These are phyloP conservation scores for Cyclophora punctaria DNA, from an alignment of 2,888 invertebrate species.

Conservation along the genomic window DNA sequence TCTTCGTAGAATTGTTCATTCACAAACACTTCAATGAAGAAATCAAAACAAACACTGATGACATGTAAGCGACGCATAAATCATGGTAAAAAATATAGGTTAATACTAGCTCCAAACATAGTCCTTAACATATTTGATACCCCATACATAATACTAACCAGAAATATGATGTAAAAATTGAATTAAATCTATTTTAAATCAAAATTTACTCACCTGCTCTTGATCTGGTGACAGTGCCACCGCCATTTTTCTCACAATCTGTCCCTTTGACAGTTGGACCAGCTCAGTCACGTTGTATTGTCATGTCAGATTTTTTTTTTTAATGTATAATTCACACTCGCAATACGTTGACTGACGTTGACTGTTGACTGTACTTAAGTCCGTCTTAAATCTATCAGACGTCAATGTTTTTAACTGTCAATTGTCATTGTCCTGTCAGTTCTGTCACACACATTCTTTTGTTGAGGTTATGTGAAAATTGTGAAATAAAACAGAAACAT, in stretches of 20 bases:
- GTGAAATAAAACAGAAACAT: no score
- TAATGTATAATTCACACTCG: no score
- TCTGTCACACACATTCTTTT: no score
- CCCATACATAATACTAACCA: background rate
- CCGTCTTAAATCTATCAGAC: no score
- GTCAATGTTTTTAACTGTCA: no score
- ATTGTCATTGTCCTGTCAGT: no score
- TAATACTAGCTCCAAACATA: conserved; percentile 14
- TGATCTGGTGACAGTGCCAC: conserved; percentile 85
- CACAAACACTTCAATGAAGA: conserved; percentile 24
- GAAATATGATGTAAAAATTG: background rate
- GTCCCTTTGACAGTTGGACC: background rate
- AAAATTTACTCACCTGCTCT: conserved; percentile 80
- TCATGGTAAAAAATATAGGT: background rate
- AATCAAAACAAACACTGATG: conserved; percentile 73
- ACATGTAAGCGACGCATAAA: conserved; percentile 53
- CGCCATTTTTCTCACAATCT: conserved; percentile 69
- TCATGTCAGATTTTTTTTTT: no score
- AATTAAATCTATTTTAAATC: conserved; percentile 7
- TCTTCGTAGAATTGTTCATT: background rate
- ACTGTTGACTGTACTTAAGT: no score
- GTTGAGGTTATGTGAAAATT: no score
- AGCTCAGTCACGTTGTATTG: background rate
- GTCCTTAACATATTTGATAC: conserved; percentile 6
- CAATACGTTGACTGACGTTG: no score